Conservation (phyloP, 37 sponge, comb jelly and placozoan genomes). For the Mnemiopsis leidyi region DNA sequence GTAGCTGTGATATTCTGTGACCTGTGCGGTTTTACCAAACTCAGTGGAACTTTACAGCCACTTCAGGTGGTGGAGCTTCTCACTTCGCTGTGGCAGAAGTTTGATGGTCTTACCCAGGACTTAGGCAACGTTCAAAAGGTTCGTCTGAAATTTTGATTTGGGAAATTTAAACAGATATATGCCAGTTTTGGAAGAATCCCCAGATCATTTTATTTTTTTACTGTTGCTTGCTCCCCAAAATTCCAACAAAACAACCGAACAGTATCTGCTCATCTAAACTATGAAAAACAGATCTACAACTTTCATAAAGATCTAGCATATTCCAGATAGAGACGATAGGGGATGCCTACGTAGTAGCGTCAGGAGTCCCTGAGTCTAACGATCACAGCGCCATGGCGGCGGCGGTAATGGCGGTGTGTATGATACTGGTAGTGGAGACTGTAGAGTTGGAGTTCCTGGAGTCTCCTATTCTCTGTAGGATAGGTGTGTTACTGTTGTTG, state of each 20-base stretch:
- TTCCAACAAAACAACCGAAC: not conserved
- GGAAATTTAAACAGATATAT: too few relatives aligned
- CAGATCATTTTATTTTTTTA: not conserved
- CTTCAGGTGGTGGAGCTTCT: conserved; percentile 34
- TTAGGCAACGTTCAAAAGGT: conserved; percentile 40
- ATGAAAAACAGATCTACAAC: too few relatives aligned
- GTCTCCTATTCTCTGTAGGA: not conserved
- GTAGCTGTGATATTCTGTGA: conserved; percentile 59
- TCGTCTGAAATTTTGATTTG: too few relatives aligned
- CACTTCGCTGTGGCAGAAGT: conserved; percentile 42
- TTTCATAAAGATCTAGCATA: too few relatives aligned
- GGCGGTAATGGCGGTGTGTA: conserved; percentile 18
- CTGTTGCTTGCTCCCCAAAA: not conserved
- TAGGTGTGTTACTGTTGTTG: too few relatives aligned
- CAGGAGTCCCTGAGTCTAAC: conserved; percentile 34
- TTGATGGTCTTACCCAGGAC: not conserved
- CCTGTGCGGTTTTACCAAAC: conserved; percentile 14
- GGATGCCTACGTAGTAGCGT: conserved; percentile 23
- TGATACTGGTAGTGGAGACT: conserved; percentile 15
- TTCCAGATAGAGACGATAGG: conserved; percentile 50
- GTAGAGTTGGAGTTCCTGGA: conserved; percentile 15
- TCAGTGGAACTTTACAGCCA: not conserved
- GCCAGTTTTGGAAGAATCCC: too few relatives aligned
- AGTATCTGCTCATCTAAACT: not conserved
- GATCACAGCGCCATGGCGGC: conserved; percentile 21